phyloP scores from a whole-genome alignment of 64 coral and sea anemone species.

The Pachyseris speciosa region DNA sequence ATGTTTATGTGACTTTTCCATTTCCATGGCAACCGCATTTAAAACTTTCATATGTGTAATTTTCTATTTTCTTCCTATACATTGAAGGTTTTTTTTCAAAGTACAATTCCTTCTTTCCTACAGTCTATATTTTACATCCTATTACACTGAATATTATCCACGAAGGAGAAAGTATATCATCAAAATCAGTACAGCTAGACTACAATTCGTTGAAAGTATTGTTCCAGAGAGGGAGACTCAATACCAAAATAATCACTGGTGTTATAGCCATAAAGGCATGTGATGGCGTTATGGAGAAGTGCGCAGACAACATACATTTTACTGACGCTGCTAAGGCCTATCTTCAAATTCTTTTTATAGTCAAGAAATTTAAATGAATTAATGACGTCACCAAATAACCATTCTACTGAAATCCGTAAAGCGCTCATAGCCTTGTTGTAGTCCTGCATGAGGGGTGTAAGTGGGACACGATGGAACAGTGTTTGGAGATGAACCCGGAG shows the following conservation, averaged over 20 bases:
- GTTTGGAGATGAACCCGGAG: conserved; percentile 22
- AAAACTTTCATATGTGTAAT: conserved; percentile 40
- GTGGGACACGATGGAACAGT: conserved; percentile 22
- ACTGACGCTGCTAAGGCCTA: not conserved
- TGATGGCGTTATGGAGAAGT: conserved; percentile 13
- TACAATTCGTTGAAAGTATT: conserved; percentile 33
- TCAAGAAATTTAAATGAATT: conserved; percentile 17
- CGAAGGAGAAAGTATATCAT: conserved; percentile 31
- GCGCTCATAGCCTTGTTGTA: conserved; percentile 1
- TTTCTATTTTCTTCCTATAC: conserved; percentile 48
- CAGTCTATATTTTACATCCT: conserved; percentile 20
- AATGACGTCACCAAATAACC: conserved; percentile 20
- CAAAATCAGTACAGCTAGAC: conserved; percentile 34
- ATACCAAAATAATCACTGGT: conserved; percentile 24
- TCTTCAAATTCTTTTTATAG: conserved; percentile 34
- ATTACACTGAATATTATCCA: conserved; percentile 55
- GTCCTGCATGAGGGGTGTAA: conserved; percentile 45
- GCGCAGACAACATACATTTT: conserved; percentile 35
- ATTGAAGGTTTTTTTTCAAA: conserved; percentile 22
- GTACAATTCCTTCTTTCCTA: conserved; percentile 49
- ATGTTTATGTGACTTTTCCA: conserved; percentile 44
- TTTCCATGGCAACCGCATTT: conserved; percentile 41
- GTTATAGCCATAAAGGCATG: conserved; percentile 31
- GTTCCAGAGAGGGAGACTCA: not conserved
- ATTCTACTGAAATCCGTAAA: conserved; percentile 10